phyloP scores from a whole-genome alignment of 2,797 vertebrate species.

The Sebastes matsubarae region DNA sequence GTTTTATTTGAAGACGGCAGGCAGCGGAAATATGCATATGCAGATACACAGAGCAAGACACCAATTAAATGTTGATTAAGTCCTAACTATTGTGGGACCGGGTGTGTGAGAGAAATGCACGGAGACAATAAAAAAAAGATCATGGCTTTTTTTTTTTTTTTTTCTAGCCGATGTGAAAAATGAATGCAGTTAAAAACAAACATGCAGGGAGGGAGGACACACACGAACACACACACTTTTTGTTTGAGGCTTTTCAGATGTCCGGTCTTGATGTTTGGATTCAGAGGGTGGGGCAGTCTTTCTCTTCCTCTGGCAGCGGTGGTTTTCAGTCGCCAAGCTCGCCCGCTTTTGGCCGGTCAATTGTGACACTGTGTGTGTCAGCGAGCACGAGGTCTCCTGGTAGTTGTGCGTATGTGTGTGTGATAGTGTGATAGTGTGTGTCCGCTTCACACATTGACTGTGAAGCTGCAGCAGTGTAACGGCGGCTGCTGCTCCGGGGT shows the following conservation, averaged over 20 bases:
- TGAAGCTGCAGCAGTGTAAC: slow-evolving; percentile 89
- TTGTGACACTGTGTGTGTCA: slow-evolving; percentile 94
- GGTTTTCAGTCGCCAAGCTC: slow-evolving; percentile 80
- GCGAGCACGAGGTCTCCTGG: slow-evolving; percentile 86
- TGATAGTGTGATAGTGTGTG: slow-evolving; percentile 78
- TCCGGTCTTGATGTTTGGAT: slow-evolving; percentile 61
- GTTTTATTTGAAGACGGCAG: slow-evolving; percentile 76
- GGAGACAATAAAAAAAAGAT: slow-evolving; percentile 53
- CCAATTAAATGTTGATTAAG: slow-evolving; percentile 85
- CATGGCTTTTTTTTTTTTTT: slow-evolving; percentile 17
- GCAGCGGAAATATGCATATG: slow-evolving; percentile 81
- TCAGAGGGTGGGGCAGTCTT: slow-evolving; percentile 29
- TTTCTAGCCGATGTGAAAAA: slow-evolving; percentile 61
- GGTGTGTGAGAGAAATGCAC: slow-evolving; percentile 42
- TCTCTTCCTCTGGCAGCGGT: slow-evolving; percentile 46
- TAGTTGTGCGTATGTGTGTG: slow-evolving; percentile 53
- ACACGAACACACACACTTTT: slow-evolving; percentile 8
- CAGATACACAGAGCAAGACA: slow-evolving; percentile 80
- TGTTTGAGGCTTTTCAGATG: slow-evolving; percentile 48
- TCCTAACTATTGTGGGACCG: slow-evolving; percentile 79
- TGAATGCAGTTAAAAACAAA: slow-evolving; percentile 68
- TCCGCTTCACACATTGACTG: slow-evolving; percentile 88
- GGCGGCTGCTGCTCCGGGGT: slow-evolving; percentile 82
- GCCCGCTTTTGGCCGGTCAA: slow-evolving; percentile 88
- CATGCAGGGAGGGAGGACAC: slow-evolving; percentile 24